These are phyloP conservation scores for Coptotermes formosanus DNA, from an alignment of 1,140 invertebrate species.

Conservation along the genomic window DNA sequence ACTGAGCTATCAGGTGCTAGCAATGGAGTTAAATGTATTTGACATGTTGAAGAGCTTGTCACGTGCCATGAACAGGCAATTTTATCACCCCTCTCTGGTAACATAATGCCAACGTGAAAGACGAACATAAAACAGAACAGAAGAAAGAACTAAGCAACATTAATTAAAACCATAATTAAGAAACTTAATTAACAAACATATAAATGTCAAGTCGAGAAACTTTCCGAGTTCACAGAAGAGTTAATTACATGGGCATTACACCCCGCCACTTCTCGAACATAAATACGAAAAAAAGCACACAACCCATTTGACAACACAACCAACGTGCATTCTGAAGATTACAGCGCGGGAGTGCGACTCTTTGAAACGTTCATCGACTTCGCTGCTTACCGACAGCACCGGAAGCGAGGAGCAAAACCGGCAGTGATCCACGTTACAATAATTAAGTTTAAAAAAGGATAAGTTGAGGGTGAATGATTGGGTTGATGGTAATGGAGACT, in stretches of 20 bases:
- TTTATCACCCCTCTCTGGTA: background rate
- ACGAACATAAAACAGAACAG: background rate
- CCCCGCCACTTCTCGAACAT: background rate
- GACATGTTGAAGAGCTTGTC: background rate
- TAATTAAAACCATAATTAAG: slow-evolving; percentile 15
- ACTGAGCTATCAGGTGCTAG: too few relatives aligned
- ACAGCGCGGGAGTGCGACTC: too few relatives aligned
- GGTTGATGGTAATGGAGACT: too few relatives aligned
- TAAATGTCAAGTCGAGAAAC: background rate
- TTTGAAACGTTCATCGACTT: too few relatives aligned
- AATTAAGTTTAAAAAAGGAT: too few relatives aligned
- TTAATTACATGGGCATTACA: slow-evolving; percentile 5
- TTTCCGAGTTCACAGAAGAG: background rate
- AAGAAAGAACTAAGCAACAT: slow-evolving; percentile 1
- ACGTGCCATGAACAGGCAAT: background rate
- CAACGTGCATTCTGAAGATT: too few relatives aligned
- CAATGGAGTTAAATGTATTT: background rate
- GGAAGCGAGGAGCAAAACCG: too few relatives aligned
- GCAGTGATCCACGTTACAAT: too few relatives aligned
- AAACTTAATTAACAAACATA: slow-evolving; percentile 15
- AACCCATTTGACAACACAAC: too few relatives aligned
- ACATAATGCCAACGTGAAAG: background rate
- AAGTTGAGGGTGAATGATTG: too few relatives aligned
- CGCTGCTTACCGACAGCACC: too few relatives aligned
- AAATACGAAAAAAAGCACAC: too few relatives aligned